These are phyloP conservation scores for Typhlichthys subterraneus DNA, from an alignment of 2,797 vertebrate species.

Conservation along the genomic window DNA sequence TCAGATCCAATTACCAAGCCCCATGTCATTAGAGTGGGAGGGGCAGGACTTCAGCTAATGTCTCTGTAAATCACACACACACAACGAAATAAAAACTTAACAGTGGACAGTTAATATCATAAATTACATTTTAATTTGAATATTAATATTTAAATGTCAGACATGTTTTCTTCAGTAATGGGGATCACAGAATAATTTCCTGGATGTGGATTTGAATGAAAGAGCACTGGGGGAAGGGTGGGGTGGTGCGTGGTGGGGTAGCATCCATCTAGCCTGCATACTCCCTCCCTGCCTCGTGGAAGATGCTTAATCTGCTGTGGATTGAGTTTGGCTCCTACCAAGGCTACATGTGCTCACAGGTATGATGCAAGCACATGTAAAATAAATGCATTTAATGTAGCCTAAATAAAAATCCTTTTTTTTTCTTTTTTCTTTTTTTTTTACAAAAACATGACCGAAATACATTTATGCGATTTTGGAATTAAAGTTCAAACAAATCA, in stretches of 20 bases:
- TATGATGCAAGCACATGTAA: no score
- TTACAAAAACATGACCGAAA: no score
- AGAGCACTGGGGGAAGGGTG: conserved; percentile 23
- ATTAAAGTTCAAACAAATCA: no score
- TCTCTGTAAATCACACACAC: conserved; percentile 83
- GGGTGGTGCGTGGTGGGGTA: conserved; percentile 13
- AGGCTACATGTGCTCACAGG: no score
- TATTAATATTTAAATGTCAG: conserved; percentile 78
- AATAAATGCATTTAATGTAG: no score
- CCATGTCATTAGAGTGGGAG: conserved; percentile 85
- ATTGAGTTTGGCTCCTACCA: no score
- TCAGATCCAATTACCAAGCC: conserved; percentile 85
- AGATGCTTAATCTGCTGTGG: no score
- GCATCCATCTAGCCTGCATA: not conserved
- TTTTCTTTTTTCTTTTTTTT: no score
- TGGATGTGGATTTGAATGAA: conserved; percentile 68
- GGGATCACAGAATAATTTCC: conserved; percentile 66
- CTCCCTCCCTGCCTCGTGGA: no score
- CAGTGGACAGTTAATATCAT: conserved; percentile 83
- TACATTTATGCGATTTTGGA: no score
- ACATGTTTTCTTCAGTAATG: conserved; percentile 64
- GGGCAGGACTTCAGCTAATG: conserved; percentile 77
- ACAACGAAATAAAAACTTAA: conserved; percentile 86
- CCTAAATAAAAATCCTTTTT: no score
- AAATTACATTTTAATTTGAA: conserved; percentile 71